Base-by-base conservation (phyloP, 2,113 vertebrate species). In the Triplophysa rosa region DNA sequence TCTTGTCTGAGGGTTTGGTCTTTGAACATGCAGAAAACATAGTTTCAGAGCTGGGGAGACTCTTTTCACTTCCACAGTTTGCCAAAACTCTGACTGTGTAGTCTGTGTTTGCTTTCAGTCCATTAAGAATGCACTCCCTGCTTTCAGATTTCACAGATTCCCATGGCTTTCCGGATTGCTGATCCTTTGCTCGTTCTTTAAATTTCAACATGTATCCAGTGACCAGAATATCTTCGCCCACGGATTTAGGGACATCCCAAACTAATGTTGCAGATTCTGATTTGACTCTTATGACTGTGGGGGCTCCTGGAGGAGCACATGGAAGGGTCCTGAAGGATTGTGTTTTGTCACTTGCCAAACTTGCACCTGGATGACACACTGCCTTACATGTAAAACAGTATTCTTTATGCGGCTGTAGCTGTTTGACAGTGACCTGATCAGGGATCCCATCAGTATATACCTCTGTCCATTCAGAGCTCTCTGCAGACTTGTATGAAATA, bases 371-470 rank as follows among this genome's bases (percentile, higher is more conserved):
- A 68, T 40, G 59, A 67, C 82, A 86, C 12, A 82, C 85, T 2
- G 85, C 85, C 74, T 72, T 71, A 49, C 72, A 80, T 24, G 24
- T 80, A 23, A 86, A 84, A 54, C 47, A 16, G 16, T 86, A 86
- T 10, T 76, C 52, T 70, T 49, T 78, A 21, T 84, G 23, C 6
- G 82, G 80, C 8, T 82, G 4, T 58, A 86, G 42, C 19, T 56
- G 24, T 16, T 79, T 59, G 17, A 86, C 19, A 4, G 65, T 76
- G 21, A 75, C 13, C 12, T 64, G 17, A 1, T 17, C 49, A 8
- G 63, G 70, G 65, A 58, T 77, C 47, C 52, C 58, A 47, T 78
- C 69, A 2, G 64, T 78, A 14, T 74, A 64, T 23, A 86, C 6
- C 6, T 84, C 67, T 24, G 2, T 78, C 82, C 85, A 84, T 4